Evolutionary conservation across 2,888 invertebrate genomes (phyloP).

Genomic region (Calliphora vomitoria): DNA sequence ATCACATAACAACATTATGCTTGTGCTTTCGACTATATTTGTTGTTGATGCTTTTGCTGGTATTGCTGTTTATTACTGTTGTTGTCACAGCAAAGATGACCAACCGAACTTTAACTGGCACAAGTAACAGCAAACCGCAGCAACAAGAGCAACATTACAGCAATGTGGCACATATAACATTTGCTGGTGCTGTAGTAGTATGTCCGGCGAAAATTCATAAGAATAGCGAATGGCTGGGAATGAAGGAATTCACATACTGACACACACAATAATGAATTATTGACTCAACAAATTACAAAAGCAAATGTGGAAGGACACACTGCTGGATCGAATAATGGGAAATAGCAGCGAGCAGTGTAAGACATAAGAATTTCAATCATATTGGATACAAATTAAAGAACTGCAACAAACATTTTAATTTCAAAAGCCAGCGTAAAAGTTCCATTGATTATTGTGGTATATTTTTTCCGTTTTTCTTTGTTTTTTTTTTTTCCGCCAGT

Average conservation of each 20-base stretch:
- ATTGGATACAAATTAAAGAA: slow-evolving; percentile 51
- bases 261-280: slow-evolving; percentile 36
- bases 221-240: background rate
- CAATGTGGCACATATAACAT: slow-evolving; percentile 5
- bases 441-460: slow-evolving; percentile 50
- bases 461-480: background rate
- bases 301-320: slow-evolving; percentile 5
- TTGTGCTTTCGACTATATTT: slow-evolving; percentile 5
- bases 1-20: slow-evolving; percentile 49
- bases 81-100: slow-evolving; percentile 64
- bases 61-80: slow-evolving; percentile 35
- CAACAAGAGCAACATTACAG: slow-evolving; percentile 10
- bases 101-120: slow-evolving; percentile 29
- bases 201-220: background rate
- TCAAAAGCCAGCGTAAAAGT: slow-evolving; percentile 30
- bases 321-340: background rate
- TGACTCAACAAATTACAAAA: slow-evolving; percentile 53
- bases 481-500: background rate
- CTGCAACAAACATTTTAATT: slow-evolving; percentile 49
- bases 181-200: background rate
- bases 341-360: background rate
- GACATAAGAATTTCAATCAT: slow-evolving; percentile 21
- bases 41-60: slow-evolving; percentile 23
- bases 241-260: background rate
- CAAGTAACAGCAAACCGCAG: slow-evolving; percentile 15